Percentiles rank a stretch among this genome's conserved stretches.
phyloP scores from a whole-genome alignment of 2,797 vertebrate genomes.

The Manis crassicaudata region DNA sequence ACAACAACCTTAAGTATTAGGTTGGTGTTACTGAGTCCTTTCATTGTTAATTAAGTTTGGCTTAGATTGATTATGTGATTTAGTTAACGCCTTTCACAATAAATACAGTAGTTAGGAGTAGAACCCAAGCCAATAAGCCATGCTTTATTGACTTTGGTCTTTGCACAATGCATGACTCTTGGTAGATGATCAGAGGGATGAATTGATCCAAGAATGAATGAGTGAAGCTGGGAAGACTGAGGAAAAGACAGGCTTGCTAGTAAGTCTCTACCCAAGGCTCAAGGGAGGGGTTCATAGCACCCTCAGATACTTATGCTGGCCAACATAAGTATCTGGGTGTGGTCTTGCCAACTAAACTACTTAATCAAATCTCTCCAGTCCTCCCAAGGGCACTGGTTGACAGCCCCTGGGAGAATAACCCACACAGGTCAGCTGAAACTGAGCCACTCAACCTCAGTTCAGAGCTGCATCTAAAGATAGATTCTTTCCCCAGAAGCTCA shows the following conservation, averaged over 20 bases:
- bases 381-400: not conserved
- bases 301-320: fast-evolving
- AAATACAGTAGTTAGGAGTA: not conserved
- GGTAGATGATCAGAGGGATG: not conserved
- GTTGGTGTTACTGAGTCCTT: not conserved
- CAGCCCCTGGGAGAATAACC: not conserved
- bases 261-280: not conserved
- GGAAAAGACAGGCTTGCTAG: not conserved
- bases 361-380: not conserved
- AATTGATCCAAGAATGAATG: not conserved
- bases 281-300: not conserved
- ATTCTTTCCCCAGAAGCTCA: not conserved
- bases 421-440: not conserved
- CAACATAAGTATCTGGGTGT: not conserved
- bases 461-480: not conserved
- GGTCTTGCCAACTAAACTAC: not conserved
- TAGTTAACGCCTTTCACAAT: not conserved
- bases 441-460: not conserved
- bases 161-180: not conserved
- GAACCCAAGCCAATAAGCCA: not conserved
- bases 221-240: not conserved
- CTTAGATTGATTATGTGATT: not conserved
- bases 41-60: not conserved
- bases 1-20: not conserved
- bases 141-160: not conserved